phyloP scores from a whole-genome alignment of 2,888 invertebrate species.

The Elmis aenea region DNA sequence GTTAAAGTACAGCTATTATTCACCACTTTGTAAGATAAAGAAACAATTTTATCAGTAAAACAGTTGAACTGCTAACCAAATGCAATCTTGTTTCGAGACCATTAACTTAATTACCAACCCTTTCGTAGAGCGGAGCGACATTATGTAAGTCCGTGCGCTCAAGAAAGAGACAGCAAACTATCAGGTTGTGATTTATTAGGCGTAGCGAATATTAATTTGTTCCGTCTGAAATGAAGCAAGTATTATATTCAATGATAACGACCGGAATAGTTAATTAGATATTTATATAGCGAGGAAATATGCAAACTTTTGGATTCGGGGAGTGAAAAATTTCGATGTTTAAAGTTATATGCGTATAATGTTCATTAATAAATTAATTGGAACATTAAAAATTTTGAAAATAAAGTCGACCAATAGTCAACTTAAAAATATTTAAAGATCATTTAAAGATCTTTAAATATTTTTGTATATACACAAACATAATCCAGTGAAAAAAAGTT shows the following conservation, averaged over 20 bases:
- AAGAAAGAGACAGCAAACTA: slow-evolving; percentile 23
- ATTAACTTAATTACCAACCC: slow-evolving; percentile 49
- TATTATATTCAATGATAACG: slow-evolving; percentile 31
- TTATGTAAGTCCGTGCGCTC: slow-evolving; percentile 5
- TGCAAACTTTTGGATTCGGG: too few species aligned
- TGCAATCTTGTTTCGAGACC: slow-evolving; percentile 50
- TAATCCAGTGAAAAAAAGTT: too few species aligned
- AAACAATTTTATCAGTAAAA: slow-evolving; percentile 46
- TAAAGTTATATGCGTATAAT: too few species aligned
- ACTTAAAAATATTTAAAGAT: too few species aligned
- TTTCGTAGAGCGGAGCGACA: slow-evolving; percentile 33
- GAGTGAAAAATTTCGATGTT: too few species aligned
- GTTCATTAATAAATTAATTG: too few species aligned
- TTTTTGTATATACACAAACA: too few species aligned
- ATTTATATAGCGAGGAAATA: too few species aligned
- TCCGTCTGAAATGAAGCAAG: slow-evolving; percentile 36
- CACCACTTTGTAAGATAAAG: slow-evolving; percentile 41
- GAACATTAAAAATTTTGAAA: too few species aligned
- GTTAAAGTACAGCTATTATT: slow-evolving; percentile 31
- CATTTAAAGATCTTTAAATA: too few species aligned
- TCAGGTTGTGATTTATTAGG: slow-evolving; percentile 31
- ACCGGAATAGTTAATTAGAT: too few species aligned
- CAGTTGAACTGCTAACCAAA: slow-evolving; percentile 47
- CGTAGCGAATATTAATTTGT: slow-evolving; percentile 33
- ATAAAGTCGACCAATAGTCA: too few species aligned